Evolutionary conservation across 2,797 vertebrate genomes (phyloP), one percentile per base, ranked within the genome.

Genomic region (Sebastes matsubarae): DNA sequence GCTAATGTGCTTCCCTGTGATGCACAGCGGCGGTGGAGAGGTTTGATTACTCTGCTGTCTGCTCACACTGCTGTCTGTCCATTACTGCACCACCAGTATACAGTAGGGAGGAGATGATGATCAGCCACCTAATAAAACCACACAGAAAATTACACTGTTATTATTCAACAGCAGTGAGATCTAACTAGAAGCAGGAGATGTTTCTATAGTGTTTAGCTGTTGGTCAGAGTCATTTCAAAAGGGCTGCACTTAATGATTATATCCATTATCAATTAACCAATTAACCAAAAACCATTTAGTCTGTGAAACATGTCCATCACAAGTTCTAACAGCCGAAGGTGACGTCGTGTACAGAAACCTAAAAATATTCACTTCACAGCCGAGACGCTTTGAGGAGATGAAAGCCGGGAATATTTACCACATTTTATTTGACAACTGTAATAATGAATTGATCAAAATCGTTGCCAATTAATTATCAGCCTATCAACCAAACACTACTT

Each of bases 1-100:
- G 58, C 70, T 85, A 73, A 87, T 79, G 72, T 50, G 78, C 57
- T 68, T 75, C 72, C 70, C 85, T 72, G 68, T 72, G 70, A 80
- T 83, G 67, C 71, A 68, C 54, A 73, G 66, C 25, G 4, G 75
- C 57, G 32, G 11, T 30, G 52, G 18, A 20, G 52, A 57, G 67
- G 27, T 82, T 55, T 72, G 72, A 64, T 79, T 65, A 68, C 50
- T 36, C 54, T 22, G 16, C 63, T 64, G 70, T 61, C 42, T 59
- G 55, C n/a, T 68, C 63, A 29, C 50, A 67, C 46, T 22, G 16
- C 63, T 64, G 65, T 74, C 55, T 72, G 72, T 61, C 68, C 55
- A 29, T 52, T 52, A 55, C 27, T 63, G 34, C 30, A 46, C 16
- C 24, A 36, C 13, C 36, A 38, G 36, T 1, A 36, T 24, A 66